Base-by-base conservation (phyloP, 1,140 invertebrate species). In the Uloborus diversus region DNA sequence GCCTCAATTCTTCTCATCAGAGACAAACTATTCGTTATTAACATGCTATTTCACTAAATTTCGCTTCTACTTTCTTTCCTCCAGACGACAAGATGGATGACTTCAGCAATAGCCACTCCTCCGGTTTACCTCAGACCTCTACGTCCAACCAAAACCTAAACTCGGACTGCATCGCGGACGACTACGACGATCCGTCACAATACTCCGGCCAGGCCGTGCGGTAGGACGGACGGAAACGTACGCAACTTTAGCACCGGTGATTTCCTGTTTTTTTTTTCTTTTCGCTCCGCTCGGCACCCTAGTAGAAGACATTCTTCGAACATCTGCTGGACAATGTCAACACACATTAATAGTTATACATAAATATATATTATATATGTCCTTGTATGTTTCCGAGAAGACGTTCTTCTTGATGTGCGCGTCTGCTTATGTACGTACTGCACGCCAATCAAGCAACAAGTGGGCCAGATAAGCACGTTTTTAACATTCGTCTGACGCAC, bases 11-110 rank as follows among this genome's bases (percentile, higher is more conserved):
- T n/a, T n/a, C n/a, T n/a, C n/a, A n/a, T n/a, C n/a, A n/a, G n/a
- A n/a, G n/a, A n/a, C n/a, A n/a, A n/a, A n/a, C n/a, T n/a, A n/a
- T n/a, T n/a, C n/a, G n/a, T n/a, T n/a, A n/a, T n/a, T n/a, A n/a
- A n/a, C n/a, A n/a, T n/a, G n/a, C n/a, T n/a, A n/a, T n/a, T n/a
- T n/a, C n/a, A n/a, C n/a, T n/a, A n/a, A n/a, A n/a, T n/a, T n/a
- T n/a, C n/a, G 17, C 37, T 42, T 17, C 37, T 53, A n/a, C 11
- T 20, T 17, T 49, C 27, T 76, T 65, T 28, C 32, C 57, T 78
- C 47, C 49, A 78, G 73, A 66, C 9, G 73, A 78, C 9, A 78
- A 78, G 57, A 27, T 78, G 73, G 73, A 78, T 5, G 66, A 20
- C 14, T 78, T 56, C 25, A 7, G 47, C 13, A 56, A 4, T 35